Percentiles rank a stretch among this genome's conserved stretches.
Conservation (phyloP, 2,888 invertebrate species). For the Patella depressa region DNA sequence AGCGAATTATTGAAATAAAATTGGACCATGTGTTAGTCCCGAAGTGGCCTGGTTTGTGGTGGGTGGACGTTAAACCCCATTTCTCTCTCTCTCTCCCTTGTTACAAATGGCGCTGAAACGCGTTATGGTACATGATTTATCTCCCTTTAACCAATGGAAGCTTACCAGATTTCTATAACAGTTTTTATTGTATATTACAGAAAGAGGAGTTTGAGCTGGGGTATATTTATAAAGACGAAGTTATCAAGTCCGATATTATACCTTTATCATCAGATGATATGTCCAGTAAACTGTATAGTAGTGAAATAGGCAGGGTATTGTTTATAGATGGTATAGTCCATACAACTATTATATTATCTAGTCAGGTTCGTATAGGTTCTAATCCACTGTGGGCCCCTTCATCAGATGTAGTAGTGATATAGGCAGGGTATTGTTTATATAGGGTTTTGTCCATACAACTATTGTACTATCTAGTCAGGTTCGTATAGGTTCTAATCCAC, state of each 20-base stretch:
- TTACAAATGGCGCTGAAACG: no score
- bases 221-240: conserved; percentile 72
- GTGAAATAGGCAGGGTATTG: conserved; percentile 77
- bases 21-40: no score
- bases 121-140: no score
- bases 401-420: conserved; percentile 73
- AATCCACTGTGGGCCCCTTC: no score
- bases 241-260: conserved; percentile 74
- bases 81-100: no score
- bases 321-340: conserved; percentile 76
- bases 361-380: neutral
- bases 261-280: conserved; percentile 77
- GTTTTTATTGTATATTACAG: conserved; percentile 67
- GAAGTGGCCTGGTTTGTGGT: no score
- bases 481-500: no score
- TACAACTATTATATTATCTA: conserved; percentile 64
- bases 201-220: conserved; percentile 75
- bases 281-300: conserved; percentile 77
- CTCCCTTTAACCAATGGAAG: neutral
- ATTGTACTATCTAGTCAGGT: conserved; percentile 42
- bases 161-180: neutral
- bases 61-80: no score
- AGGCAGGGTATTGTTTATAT: conserved; percentile 77
- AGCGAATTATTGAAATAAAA: no score
- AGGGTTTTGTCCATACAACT: conserved; percentile 75